Evolutionary conservation across 2,113 vertebrate genomes (phyloP), one percentile per base, ranked within the genome.

Genomic region (Pleuronectes platessa): DNA sequence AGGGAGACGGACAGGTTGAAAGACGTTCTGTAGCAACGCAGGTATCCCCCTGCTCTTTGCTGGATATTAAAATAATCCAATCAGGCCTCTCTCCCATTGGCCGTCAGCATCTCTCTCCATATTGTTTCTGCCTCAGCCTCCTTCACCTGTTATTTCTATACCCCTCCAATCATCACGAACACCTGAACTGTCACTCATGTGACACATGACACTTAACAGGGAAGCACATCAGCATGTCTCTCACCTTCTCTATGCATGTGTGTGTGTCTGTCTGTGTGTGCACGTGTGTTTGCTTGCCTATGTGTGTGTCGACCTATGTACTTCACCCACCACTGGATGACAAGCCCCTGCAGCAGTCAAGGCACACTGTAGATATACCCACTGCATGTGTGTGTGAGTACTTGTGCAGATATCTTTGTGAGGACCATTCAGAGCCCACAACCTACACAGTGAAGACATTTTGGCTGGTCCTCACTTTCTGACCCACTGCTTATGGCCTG

Each of bases 281-380:
- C 35, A 37, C 8, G 54, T 81, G 69, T 69, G 61, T 83, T 75
- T 56, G 35, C 83, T 59, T 75, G 62, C 69, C 27, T 27, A 24
- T 70, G 49, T 75, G 76, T 81, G 73, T 72, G 74, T 73, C 37
- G 78, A 84, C 76, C 79, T 71, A 70, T 79, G 75, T 65, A 71
- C 82, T 85, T 86, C 71, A 81, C 66, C 75, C 73, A 76, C 77
- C 73, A 55, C 71, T 60, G 68, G 83, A 67, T 86, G 88, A 89
- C 86, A 85, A 81, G 77, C 53, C 83, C 84, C 83, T 85, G 90
- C 88, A 92, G 88, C 89, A 88, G 82, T 72, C 64, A 79, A 81
- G 47, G 70, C 78, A 74, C 78, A 68, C 76, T 79, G 67, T 42
- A 78, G 64, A 85, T 71, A 47, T 24, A 42, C 53, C 54, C 35